Evolutionary conservation across 2,797 vertebrate species (phyloP).

Genomic region (Glossophaga mutica): DNA sequence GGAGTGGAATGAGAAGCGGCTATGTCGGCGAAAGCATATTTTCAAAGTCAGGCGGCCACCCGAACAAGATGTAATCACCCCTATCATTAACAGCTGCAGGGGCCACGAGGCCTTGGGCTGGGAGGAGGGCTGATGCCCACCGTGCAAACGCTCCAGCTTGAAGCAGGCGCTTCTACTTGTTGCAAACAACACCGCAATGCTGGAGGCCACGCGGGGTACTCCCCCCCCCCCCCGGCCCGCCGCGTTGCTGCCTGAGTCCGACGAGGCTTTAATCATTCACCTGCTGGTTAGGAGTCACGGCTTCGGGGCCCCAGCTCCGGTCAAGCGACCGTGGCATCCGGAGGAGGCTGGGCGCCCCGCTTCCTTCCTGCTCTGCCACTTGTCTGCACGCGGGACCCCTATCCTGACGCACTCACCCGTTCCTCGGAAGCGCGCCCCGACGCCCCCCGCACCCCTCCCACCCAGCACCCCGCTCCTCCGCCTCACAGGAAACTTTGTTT

Average conservation of each 20-base stretch:
- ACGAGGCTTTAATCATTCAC: slow-evolving; percentile 5
- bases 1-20: not conserved
- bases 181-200: not conserved
- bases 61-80: not conserved
- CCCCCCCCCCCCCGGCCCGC: not conserved
- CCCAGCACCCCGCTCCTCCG: not conserved
- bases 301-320: not conserved
- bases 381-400: not conserved
- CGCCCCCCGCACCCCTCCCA: not conserved
- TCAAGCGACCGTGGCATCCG: not conserved
- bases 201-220: not conserved
- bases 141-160: not conserved
- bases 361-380: not conserved
- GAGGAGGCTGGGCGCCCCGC: not conserved
- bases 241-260: not conserved
- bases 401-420: not conserved
- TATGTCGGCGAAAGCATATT: not conserved
- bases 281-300: not conserved
- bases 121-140: not conserved
- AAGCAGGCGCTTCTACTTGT: not conserved
- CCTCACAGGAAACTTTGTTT: not conserved
- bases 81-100: not conserved
- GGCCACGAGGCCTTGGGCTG: not conserved
- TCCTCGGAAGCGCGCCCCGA: not conserved
- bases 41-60: not conserved